Conservation (phyloP, 2,797 vertebrate species). For the Mormyrops attenuatus region DNA sequence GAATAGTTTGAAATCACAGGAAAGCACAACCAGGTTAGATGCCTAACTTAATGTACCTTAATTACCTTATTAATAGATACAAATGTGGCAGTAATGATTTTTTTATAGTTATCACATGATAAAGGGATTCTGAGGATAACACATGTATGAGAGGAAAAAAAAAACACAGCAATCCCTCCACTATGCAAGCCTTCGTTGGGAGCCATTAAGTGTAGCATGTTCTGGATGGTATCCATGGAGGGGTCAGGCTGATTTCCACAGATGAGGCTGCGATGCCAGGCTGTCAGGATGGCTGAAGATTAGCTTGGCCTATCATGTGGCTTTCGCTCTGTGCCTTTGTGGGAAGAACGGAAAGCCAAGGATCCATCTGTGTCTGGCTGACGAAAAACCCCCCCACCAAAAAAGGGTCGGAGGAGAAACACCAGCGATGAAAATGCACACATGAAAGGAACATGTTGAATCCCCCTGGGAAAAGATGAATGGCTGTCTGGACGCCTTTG, state of each 20-base stretch:
- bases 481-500: neutral
- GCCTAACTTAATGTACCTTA: neutral
- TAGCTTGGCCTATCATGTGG: neutral
- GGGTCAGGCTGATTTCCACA: neutral
- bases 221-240: neutral
- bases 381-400: neutral
- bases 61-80: neutral
- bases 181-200: neutral
- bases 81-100: neutral
- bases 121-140: neutral
- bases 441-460: constrained; percentile 4
- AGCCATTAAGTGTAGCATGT: neutral
- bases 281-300: neutral
- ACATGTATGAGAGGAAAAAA: neutral
- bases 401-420: neutral
- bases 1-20: neutral
- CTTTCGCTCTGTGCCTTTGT: neutral
- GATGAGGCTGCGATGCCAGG: neutral
- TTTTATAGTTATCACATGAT: neutral
- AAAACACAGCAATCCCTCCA: neutral
- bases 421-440: neutral
- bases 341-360: neutral
- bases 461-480: neutral
- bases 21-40: neutral
- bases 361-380: neutral